Evolutionary conservation across 2,888 invertebrate species (phyloP).

Genomic region (Parascotia fuliginaria): DNA sequence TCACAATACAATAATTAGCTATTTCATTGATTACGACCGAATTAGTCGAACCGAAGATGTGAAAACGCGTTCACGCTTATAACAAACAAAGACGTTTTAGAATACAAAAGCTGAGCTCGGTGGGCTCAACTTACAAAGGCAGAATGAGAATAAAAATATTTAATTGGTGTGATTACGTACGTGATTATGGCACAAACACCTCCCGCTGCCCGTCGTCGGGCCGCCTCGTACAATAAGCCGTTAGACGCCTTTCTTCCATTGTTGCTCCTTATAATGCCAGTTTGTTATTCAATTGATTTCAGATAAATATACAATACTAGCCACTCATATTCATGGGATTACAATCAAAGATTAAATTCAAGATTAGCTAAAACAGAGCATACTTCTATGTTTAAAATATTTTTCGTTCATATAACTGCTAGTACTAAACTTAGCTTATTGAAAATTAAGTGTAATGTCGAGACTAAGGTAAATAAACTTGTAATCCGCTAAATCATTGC

Average conservation of each 20-base stretch:
- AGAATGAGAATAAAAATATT: conserved; percentile 80
- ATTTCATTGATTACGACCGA: conserved; percentile 37
- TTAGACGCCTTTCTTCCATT: conserved; percentile 41
- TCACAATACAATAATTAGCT: conserved; percentile 41
- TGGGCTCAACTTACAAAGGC: conserved; percentile 62
- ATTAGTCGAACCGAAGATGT: conserved; percentile 25
- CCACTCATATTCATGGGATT: neutral
- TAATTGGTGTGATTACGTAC: conserved; percentile 80
- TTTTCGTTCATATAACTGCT: too few relatives aligned
- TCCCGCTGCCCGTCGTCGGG: conserved; percentile 61
- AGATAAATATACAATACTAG: conserved; percentile 28
- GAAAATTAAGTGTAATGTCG: too few relatives aligned
- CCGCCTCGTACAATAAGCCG: conserved; percentile 36
- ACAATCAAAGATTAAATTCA: neutral
- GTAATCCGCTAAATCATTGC: too few relatives aligned
- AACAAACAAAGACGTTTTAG: conserved; percentile 30
- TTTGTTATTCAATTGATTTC: conserved; percentile 43
- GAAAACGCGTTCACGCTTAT: conserved; percentile 26
- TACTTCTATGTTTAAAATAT: too few relatives aligned
- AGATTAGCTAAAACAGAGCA: too few relatives aligned
- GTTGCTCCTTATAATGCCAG: conserved; percentile 34
- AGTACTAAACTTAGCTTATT: too few relatives aligned
- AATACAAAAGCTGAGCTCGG: conserved; percentile 24
- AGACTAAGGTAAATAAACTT: too few relatives aligned
- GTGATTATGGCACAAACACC: conserved; percentile 78